A percentile compares a stretch with the other conserved stretches of the same genome.
Conservation (phyloP, 2,888 invertebrate species). For the Allophyes oxyacanthae region DNA sequence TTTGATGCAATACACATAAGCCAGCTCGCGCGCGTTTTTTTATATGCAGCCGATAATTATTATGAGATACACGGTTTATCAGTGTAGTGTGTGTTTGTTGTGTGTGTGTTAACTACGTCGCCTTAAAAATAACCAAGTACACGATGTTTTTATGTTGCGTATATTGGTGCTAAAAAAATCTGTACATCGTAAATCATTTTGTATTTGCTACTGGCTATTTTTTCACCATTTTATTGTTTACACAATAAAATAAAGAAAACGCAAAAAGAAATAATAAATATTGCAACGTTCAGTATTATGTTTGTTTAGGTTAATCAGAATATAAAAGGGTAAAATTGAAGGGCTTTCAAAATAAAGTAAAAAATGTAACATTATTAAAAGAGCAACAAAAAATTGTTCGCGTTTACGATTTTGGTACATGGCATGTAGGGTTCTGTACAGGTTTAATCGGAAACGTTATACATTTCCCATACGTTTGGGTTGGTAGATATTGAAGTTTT, state of each 20-base stretch:
- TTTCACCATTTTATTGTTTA: constrained; percentile 14
- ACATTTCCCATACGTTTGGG: too few relatives aligned
- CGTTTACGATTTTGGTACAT: constrained; percentile 3
- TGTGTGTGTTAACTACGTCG: too few relatives aligned
- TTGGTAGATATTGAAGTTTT: too few relatives aligned
- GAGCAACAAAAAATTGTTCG: constrained; percentile 18
- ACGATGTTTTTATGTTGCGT: neutral
- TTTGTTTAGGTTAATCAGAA: constrained; percentile 73
- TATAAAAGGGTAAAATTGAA: constrained; percentile 64
- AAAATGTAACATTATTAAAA: constrained; percentile 44
- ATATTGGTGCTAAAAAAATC: too few relatives aligned
- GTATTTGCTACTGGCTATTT: neutral
- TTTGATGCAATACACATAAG: too few relatives aligned
- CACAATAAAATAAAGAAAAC: constrained; percentile 19
- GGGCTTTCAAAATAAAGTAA: constrained; percentile 57
- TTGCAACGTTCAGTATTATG: constrained; percentile 52
- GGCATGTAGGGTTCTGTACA: constrained; percentile 31
- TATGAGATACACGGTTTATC: too few relatives aligned
- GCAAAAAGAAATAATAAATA: constrained; percentile 24
- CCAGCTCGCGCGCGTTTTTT: too few relatives aligned
- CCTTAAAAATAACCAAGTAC: neutral
- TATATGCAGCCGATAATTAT: too few relatives aligned
- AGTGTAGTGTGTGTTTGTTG: too few relatives aligned
- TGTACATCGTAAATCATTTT: neutral
- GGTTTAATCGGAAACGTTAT: too few relatives aligned